Conservation (phyloP, 2,888 invertebrate genomes). For the Eilema depressum region DNA sequence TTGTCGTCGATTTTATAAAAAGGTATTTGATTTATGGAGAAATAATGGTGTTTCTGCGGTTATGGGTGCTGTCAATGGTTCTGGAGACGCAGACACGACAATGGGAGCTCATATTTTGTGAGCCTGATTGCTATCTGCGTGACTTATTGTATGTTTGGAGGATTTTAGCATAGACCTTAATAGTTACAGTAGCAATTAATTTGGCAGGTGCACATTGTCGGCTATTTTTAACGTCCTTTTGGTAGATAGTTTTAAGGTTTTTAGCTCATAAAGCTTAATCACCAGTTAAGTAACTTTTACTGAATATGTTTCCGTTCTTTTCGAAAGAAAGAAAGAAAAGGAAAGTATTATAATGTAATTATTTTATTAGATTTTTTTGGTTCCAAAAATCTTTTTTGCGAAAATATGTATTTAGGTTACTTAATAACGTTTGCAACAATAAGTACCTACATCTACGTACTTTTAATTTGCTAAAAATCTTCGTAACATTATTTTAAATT, state of each 20-base stretch:
- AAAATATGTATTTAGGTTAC: too few relatives aligned
- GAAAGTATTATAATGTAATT: too few relatives aligned
- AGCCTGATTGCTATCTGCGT: slow-evolving; percentile 7
- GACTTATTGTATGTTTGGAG: slow-evolving; percentile 7
- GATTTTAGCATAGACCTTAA: slow-evolving; percentile 7
- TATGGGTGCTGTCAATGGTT: slow-evolving; percentile 58
- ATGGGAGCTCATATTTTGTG: slow-evolving; percentile 6
- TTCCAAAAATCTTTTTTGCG: too few relatives aligned
- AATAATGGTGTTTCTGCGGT: slow-evolving; percentile 69
- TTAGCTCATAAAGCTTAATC: neutral
- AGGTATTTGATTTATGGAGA: slow-evolving; percentile 81
- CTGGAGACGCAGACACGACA: slow-evolving; percentile 28
- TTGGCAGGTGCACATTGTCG: neutral
- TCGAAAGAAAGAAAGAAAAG: too few relatives aligned
- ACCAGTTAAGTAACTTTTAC: too few relatives aligned
- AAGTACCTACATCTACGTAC: too few relatives aligned
- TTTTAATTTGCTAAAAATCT: too few relatives aligned
- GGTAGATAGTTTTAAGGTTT: neutral
- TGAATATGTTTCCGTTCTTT: too few relatives aligned
- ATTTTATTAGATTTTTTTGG: too few relatives aligned
- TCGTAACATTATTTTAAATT: too few relatives aligned
- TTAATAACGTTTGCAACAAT: too few relatives aligned
- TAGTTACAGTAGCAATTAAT: slow-evolving; percentile 8
- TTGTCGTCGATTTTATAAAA: slow-evolving; percentile 82
- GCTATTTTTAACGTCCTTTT: neutral